Evolutionary conservation across 2,888 invertebrate genomes (phyloP), one percentile per base, ranked within the genome.

Genomic region (Vannuccia rotundouncinata): DNA sequence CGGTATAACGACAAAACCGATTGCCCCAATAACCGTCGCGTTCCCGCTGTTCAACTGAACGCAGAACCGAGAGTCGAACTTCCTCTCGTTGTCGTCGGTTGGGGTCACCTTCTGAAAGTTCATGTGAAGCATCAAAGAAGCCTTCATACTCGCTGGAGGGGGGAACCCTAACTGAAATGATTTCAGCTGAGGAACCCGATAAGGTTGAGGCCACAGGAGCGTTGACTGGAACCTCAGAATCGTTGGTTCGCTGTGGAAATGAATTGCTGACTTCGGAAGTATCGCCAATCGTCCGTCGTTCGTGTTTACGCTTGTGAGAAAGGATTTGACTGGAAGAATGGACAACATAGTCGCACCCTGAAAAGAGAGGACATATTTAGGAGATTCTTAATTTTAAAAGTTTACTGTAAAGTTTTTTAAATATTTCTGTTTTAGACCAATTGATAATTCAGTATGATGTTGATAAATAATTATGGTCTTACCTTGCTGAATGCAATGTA

Each of bases 261-360:
- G 5, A 27, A 27, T 22, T 5, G 5, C 22, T 22, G 10, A 22
- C 2, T 66, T 17, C 25, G 66, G 5, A 2, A 17, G 45, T 45
- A 22, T 66, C 66, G 22, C 13, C 66, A 22, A 66, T 22, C 2
- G 5, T 66, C 17, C 94, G 92, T 77, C 96, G 91, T 88, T 98
- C 97, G 88, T 98, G 98, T 86, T 96, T 97, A 80, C 97, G 91
- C 89, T 97, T 97, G 89, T 98, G 98, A 10, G 96, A 95, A 88
- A 95, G 94, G 83, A 98, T 92, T 88, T 98, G 97, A 78, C 95
- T 95, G 86, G 95, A 95, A 45, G 95, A 95, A 87, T 98, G 97
- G 82, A 98, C 90, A 0, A 98, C 96, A 87, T 96, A 97, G 88
- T 93, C 93, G 90, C 98, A 98, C 82, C 93, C 93, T 0, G 94